These are phyloP conservation scores for Cantharis nigra DNA, from an alignment of 2,888 invertebrate genomes.

Conservation along the genomic window DNA sequence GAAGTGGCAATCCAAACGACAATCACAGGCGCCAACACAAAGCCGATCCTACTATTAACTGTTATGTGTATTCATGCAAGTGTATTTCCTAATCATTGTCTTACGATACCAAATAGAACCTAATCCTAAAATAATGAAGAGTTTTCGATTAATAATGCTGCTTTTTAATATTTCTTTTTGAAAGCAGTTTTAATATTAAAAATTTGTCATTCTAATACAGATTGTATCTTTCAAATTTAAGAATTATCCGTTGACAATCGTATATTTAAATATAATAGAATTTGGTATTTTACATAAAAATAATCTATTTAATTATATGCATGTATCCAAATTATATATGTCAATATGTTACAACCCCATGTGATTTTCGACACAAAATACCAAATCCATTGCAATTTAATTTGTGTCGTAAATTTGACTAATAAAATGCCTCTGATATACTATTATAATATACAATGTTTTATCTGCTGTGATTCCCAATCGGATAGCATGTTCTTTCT, in stretches of 20 bases:
- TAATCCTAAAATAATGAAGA: not conserved
- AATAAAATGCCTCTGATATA: conserved; percentile 8
- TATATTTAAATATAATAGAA: conserved; percentile 41
- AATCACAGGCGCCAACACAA: conserved; percentile 50
- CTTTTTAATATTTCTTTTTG: conserved; percentile 18
- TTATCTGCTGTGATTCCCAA: conserved; percentile 49
- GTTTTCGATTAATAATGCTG: conserved; percentile 18
- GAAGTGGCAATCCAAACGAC: conserved; percentile 52
- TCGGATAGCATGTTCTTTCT: conserved; percentile 47
- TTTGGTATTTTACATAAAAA: conserved; percentile 35
- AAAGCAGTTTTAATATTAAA: conserved; percentile 17
- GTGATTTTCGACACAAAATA: conserved; percentile 1
- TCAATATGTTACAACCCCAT: conserved; percentile 23
- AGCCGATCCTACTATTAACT: conserved; percentile 40
- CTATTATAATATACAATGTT: conserved; percentile 31
- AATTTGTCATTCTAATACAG: conserved; percentile 25
- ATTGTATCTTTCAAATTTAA: conserved; percentile 52
- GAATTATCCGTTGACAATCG: conserved; percentile 55
- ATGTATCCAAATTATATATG: conserved; percentile 22
- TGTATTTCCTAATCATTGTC: conserved; percentile 44
- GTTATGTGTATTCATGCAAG: conserved; percentile 46
- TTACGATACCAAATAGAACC: conserved; percentile 22
- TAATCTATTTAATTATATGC: conserved; percentile 18
- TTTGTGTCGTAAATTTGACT: conserved; percentile 13
- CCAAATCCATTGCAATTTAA: conserved; percentile 7